Base-by-base conservation (phyloP, 1,140 invertebrate species). In the Phymorhynchus buccinoides region DNA sequence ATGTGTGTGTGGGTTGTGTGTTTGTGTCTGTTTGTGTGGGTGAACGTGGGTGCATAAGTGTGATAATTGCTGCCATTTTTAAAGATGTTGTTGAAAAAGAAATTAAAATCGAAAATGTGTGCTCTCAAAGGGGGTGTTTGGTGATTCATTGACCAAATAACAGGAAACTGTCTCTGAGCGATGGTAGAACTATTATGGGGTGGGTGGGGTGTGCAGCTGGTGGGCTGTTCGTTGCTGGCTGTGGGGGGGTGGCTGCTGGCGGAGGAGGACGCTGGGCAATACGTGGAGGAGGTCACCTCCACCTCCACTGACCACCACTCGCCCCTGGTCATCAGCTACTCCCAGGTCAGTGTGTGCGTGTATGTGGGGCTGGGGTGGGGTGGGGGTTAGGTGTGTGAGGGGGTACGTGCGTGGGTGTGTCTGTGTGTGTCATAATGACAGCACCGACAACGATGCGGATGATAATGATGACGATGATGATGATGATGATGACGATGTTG, bases 231-330 rank as follows among this genome's bases (percentile, higher is more conserved):
- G 80, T 95, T 96, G 77, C 92, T 97, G 79, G 95, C 95, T 18
- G 94, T 96, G 71, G 96, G 96, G 89, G 95, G 96, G 91, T 97
- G 96, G 96, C 92, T 97, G 4, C 94, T 95, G 35, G 95, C 95
- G 27, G 96, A 96, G 91, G 88, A 90, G 7, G 88, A 89, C 82
- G 90, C 90, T 73, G 85, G 88, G 42, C 87, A 89, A 68, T 91
- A 91, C 83, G 88, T 91, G 7, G 87, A 91, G 79, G 85, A 48
- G 32, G n/a, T 83, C 66, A 87, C 79, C 37, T 41, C 44, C 35
- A 66, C 80, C 91, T 88, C 89, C 9, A 88, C 89, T 77, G 85
- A 88, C 78, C 90, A 90, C 83, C 87, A 90, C 0, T 86, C 90
- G 71, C 85, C 35, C 27, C 14, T 83, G 39, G 84, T 79, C n/a